Evolutionary conservation across 2,888 invertebrate species (phyloP).

Genomic region (Sicus ferrugineus): DNA sequence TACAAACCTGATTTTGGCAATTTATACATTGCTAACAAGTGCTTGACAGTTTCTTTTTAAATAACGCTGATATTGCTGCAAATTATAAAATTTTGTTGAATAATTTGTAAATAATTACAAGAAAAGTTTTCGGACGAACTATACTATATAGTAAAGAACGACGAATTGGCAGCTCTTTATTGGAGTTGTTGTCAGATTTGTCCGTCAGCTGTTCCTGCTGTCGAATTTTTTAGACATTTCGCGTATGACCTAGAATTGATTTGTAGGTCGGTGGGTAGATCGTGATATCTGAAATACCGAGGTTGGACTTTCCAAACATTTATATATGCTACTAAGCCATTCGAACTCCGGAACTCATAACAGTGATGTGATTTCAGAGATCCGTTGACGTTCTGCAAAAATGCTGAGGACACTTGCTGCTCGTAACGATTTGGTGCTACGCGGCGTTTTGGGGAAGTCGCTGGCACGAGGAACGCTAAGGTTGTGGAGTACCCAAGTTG

Average conservation of each 20-base stretch:
- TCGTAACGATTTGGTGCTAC: slow-evolving; percentile 73
- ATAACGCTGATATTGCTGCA: too few species aligned
- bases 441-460: slow-evolving; percentile 71
- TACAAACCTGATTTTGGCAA: too few species aligned
- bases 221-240: slow-evolving; percentile 14
- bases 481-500: slow-evolving; percentile 50
- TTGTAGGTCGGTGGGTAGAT: slow-evolving; percentile 48
- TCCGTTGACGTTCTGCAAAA: slow-evolving; percentile 46
- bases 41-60: too few species aligned
- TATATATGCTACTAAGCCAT: slow-evolving; percentile 13
- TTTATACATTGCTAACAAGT: too few species aligned
- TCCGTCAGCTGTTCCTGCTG: too few species aligned
- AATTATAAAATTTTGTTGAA: too few species aligned
- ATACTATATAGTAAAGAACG: too few species aligned
- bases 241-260: slow-evolving; percentile 47
- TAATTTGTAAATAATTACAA: too few species aligned
- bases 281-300: background rate
- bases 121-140: background rate
- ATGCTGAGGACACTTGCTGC: slow-evolving; percentile 80
- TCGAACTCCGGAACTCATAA: slow-evolving; percentile 28
- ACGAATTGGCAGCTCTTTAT: too few species aligned
- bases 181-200: too few species aligned
- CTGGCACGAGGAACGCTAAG: slow-evolving; percentile 61
- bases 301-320: background rate
- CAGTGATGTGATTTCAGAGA: slow-evolving; percentile 17